Evolutionary conservation across 2,113 vertebrate genomes (phyloP), one percentile per base, ranked within the genome.

Genomic region (Bagarius yarrelli): DNA sequence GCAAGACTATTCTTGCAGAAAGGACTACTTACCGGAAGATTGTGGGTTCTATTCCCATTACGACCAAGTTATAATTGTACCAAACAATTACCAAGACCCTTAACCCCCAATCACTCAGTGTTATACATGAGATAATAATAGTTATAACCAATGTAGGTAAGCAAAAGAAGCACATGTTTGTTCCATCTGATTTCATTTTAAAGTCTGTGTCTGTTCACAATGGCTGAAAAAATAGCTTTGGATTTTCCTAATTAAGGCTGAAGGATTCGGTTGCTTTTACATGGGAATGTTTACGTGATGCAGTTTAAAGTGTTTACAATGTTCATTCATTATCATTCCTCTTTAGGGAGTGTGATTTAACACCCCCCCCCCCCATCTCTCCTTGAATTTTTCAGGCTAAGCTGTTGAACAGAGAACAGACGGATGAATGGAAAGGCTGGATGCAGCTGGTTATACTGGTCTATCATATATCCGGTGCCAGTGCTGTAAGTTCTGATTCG

Each of bases 391-490:
- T 76, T 69, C 89, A 99, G 98, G 93, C 95, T 74, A 98, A 97
- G 91, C 90, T 99, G 63, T 91, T 99, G 85, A 99, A 99, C 92
- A 92, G 98, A 88, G 97, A 99, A 78, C 98, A 99, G 86, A 99
- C 98, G 0, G 98, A 99, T 83, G 98, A 99, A 86, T 99, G 98
- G 98, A 99, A 99, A 87, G 98, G 98, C 78, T 99, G 98, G 98
- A 99, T 99, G 98, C 98, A 99, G 83, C 94, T 99, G 75, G 96
- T 99, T 84, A 99, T 99, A 89, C 94, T 99, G 80, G 97, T 99
- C 88, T 99, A 99, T 88, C 98, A 99, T 90, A 95, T 99, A 81
- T 99, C 98, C 82, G 97, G 98, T 91, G 98, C 96, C 83, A 98
- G 97, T 76, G 96, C 95, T 83, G 98, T 99, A 92, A 95, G 97